Percentiles rank a stretch among this genome's conserved stretches.
Conservation (phyloP, 2,888 invertebrate species). For the Apotomis turbidana region DNA sequence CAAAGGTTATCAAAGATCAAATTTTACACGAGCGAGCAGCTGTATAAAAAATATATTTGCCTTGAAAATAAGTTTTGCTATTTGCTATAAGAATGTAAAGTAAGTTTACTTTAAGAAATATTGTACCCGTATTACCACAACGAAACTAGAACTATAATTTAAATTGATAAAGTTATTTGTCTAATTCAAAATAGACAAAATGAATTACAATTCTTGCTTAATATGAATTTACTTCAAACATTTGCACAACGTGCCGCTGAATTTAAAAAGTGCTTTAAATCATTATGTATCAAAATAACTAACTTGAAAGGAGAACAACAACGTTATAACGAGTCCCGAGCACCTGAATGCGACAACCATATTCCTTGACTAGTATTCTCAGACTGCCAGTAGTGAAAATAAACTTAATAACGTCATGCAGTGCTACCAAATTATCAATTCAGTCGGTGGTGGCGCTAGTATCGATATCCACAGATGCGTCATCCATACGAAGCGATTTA, state of each 20-base stretch:
- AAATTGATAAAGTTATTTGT: too few relatives aligned
- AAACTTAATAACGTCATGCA: not conserved
- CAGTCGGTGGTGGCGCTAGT: too few relatives aligned
- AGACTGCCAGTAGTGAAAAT: conserved; percentile 45
- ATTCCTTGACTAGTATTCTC: conserved; percentile 47
- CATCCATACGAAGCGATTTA: too few relatives aligned
- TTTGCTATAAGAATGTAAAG: not conserved
- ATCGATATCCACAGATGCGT: not conserved
- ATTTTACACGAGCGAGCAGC: not conserved
- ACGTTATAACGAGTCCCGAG: conserved; percentile 24
- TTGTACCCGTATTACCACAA: too few relatives aligned
- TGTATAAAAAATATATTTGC: not conserved
- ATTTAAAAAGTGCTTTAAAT: too few relatives aligned
- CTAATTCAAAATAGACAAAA: too few relatives aligned
- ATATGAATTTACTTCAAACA: too few relatives aligned
- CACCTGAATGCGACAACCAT: conserved; percentile 52
- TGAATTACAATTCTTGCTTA: too few relatives aligned
- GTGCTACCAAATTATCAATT: too few relatives aligned
- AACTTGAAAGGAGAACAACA: conserved; percentile 33
- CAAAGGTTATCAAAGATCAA: not conserved
- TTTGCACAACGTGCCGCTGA: too few relatives aligned
- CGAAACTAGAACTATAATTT: too few relatives aligned
- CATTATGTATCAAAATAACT: conserved; percentile 1
- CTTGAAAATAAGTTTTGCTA: conserved; percentile 1
- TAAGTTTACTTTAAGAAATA: too few relatives aligned